Percentiles rank a stretch among this genome's conserved stretches.
Conservation (phyloP, 2,113 vertebrate genomes). For the Proterorhinus semilunaris region DNA sequence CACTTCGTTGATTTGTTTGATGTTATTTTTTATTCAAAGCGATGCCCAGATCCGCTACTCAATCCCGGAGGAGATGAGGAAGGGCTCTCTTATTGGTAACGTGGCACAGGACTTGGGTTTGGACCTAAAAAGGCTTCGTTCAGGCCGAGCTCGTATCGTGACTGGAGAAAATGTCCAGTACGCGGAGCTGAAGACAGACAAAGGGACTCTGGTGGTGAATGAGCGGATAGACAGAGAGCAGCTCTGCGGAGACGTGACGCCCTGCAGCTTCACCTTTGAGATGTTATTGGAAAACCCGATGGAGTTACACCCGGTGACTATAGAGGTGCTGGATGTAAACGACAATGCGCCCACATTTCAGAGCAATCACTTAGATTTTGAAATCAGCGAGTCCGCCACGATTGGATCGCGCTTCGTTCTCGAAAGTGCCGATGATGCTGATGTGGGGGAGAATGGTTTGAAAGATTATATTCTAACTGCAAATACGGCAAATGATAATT, state of each 20-base stretch:
- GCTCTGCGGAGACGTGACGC: constrained; percentile 33
- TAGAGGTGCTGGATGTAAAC: constrained; percentile 51
- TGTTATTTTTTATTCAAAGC: neutral
- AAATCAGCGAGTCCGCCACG: constrained; percentile 41
- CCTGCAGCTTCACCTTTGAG: constrained; percentile 41
- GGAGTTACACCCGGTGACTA: constrained; percentile 30
- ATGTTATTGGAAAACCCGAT: constrained; percentile 63
- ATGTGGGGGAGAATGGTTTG: constrained; percentile 69
- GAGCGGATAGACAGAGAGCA: constrained; percentile 48
- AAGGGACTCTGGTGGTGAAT: constrained; percentile 41
- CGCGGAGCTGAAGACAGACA: constrained; percentile 44
- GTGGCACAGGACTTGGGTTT: constrained; percentile 77
- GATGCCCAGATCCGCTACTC: constrained; percentile 73
- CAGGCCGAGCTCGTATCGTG: constrained; percentile 68
- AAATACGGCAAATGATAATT: constrained; percentile 54
- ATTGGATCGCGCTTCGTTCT: constrained; percentile 32
- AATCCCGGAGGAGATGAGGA: constrained; percentile 76
- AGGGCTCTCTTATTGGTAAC: constrained; percentile 69
- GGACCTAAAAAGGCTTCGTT: constrained; percentile 57
- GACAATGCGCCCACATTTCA: constrained; percentile 32
- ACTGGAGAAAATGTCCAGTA: constrained; percentile 53
- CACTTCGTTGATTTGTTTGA: constrained; percentile 19
- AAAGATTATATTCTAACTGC: constrained; percentile 62
- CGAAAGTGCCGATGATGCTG: constrained; percentile 56
- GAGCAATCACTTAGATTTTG: constrained; percentile 16